Conservation (phyloP, 2,888 invertebrate genomes). For the Operophtera brumata region DNA sequence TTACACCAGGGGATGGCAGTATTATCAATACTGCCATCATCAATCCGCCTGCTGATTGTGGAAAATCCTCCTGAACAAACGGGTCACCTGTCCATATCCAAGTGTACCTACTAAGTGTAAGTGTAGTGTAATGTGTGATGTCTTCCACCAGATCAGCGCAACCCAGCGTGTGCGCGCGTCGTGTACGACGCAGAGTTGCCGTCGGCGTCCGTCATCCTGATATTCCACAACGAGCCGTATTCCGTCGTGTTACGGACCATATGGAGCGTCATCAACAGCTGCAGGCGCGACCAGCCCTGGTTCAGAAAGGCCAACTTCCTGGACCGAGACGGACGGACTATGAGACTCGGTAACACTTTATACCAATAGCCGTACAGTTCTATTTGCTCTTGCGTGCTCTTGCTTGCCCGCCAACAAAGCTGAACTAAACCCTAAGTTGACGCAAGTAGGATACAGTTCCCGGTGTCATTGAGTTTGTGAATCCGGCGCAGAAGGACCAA, state of each 20-base stretch:
- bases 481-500: too few species aligned
- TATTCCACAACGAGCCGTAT: conserved; percentile 95
- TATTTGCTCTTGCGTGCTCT: background rate
- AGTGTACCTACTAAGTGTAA: too few species aligned
- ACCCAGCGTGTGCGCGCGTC: conserved; percentile 65
- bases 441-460: too few species aligned
- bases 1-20: too few species aligned
- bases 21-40: too few species aligned
- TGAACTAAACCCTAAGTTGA: too few species aligned
- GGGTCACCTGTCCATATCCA: too few species aligned
- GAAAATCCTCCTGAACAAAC: too few species aligned
- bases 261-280: conserved; percentile 93
- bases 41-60: too few species aligned
- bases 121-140: too few species aligned
- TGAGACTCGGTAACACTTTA: conserved; percentile 51
- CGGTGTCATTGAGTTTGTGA: too few species aligned
- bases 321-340: conserved; percentile 50
- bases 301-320: conserved; percentile 56
- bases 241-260: conserved; percentile 91
- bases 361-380: background rate
- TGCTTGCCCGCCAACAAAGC: background rate
- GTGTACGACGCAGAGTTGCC: conserved; percentile 81
- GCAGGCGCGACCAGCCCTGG: conserved; percentile 72
- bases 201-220: conserved; percentile 89
- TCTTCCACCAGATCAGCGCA: conserved; percentile 54